These are phyloP conservation scores for Sarcophaga peregrina DNA, from an alignment of 1,140 invertebrate genomes.

Conservation along the genomic window DNA sequence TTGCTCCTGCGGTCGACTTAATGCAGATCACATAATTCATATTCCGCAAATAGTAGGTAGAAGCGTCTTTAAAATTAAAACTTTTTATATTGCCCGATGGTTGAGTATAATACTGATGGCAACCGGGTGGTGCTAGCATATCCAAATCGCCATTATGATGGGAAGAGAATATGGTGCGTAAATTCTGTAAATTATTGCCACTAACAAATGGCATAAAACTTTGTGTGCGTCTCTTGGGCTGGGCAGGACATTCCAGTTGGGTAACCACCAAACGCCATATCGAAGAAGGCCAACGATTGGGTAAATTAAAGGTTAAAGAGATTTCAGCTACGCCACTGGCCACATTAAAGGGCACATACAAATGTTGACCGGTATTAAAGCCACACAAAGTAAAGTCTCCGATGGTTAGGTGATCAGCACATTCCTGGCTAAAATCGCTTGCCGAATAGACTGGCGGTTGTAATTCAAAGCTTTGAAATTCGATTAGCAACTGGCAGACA, in stretches of 20 bases:
- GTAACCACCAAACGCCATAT: conserved; percentile 74
- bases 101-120: conserved; percentile 73
- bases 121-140: conserved; percentile 69
- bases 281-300: conserved; percentile 45
- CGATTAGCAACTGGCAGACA: conserved; percentile 77
- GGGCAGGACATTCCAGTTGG: conserved; percentile 70
- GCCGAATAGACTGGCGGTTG: conserved; percentile 70
- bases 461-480: conserved; percentile 80
- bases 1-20: conserved; percentile 43
- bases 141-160: conserved; percentile 52
- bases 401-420: conserved; percentile 73
- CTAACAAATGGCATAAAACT: conserved; percentile 44
- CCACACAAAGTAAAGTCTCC: conserved; percentile 73
- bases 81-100: conserved; percentile 69
- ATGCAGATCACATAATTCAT: conserved; percentile 66
- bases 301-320: conserved; percentile 52
- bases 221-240: conserved; percentile 46
- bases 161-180: conserved; percentile 57
- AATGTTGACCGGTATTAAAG: conserved; percentile 82
- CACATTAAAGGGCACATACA: conserved; percentile 62
- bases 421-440: conserved; percentile 45
- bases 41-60: conserved; percentile 45
- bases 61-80: conserved; percentile 70
- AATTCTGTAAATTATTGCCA: conserved; percentile 57
- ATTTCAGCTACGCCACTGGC: conserved; percentile 54